Base-by-base conservation (phyloP, 2,113 vertebrate genomes). In the Xenopus tropicalis region DNA sequence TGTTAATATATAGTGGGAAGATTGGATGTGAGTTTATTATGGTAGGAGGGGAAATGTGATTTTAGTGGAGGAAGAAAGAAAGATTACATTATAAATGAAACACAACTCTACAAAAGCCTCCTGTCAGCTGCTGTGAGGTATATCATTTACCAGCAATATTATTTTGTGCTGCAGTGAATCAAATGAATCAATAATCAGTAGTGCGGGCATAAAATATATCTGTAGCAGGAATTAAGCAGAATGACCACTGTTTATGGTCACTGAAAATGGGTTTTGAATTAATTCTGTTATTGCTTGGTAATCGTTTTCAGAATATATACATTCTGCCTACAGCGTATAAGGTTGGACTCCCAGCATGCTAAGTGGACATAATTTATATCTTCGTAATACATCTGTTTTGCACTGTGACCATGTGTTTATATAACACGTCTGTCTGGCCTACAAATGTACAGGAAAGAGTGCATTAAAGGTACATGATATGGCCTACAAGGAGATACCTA, bases 231-330 rank as follows among this genome's bases (percentile, higher is more conserved):
- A 51, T 56, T 64, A 72, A 65, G 25, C 17, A 44, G 70, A 65
- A 65, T 72, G 29, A 29, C 56, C 62, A 72, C 48, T 72, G 58
- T 72, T 54, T 57, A 20, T 52, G 70, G 20, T 56, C 43, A 57
- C 48, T 48, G 25, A 19, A 11, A 64, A 56, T 44, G 70, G n/a
- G 37, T 72, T 72, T 37, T 54, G 29, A 37, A 37, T 37, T 37
- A 37, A 37, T 37, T 37, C 10, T 37, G 29, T 37, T 37, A 37
- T 37, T 37, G 29, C 29, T 37, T 37, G 29, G 29, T 37, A 37
- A 37, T 37, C 6, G 29, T 37, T 48, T 48, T 48, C 12, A 17
- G 10, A 48, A 48, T 48, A 13, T 48, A 48, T 17, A 48, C 6
- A 48, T 9, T 37, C 29, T 37, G 29, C 29, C 29, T 37, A 37